Percentiles rank a stretch among this genome's conserved stretches.
Evolutionary conservation across 1,140 invertebrate species (phyloP).

Genomic region (Campoletis sonorensis): DNA sequence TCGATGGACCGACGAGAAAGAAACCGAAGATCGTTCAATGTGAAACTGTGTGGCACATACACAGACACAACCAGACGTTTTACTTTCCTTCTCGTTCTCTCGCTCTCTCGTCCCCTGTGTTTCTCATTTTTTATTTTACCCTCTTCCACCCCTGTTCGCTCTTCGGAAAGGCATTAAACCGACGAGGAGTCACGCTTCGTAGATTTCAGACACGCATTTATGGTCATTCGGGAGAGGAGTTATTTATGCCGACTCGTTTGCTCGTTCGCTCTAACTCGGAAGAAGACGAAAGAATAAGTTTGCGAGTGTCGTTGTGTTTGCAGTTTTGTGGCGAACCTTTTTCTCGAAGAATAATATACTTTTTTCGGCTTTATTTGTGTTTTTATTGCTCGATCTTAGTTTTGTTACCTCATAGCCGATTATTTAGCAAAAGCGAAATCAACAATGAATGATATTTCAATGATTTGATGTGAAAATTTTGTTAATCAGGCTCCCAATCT

Average conservation of each 20-base stretch:
- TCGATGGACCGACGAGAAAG: slow-evolving; percentile 33
- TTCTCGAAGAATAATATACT: neutral
- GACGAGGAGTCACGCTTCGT: slow-evolving; percentile 66
- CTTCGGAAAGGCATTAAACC: slow-evolving; percentile 67
- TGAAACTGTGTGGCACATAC: slow-evolving; percentile 7
- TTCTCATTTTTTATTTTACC: slow-evolving; percentile 62
- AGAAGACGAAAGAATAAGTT: slow-evolving; percentile 1
- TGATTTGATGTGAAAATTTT: no score
- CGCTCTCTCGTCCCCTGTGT: slow-evolving; percentile 54
- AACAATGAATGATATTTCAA: no score
- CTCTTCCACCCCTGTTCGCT: slow-evolving; percentile 15
- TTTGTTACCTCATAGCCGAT: no score
- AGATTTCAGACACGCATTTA: slow-evolving; percentile 72
- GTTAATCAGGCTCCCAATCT: no score
- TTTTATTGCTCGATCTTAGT: neutral
- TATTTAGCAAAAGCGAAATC: no score
- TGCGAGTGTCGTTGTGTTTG: slow-evolving; percentile 12
- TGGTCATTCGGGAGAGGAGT: slow-evolving; percentile 65
- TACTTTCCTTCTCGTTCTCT: slow-evolving; percentile 10
- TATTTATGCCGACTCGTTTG: slow-evolving; percentile 66
- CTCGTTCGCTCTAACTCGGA: slow-evolving; percentile 21
- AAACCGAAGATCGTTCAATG: slow-evolving; percentile 39
- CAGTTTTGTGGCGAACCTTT: neutral
- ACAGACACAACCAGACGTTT: neutral
- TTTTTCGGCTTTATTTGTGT: neutral